These are phyloP conservation scores for Lithobates pipiens DNA, from an alignment of 2,797 vertebrate genomes.

Conservation along the genomic window DNA sequence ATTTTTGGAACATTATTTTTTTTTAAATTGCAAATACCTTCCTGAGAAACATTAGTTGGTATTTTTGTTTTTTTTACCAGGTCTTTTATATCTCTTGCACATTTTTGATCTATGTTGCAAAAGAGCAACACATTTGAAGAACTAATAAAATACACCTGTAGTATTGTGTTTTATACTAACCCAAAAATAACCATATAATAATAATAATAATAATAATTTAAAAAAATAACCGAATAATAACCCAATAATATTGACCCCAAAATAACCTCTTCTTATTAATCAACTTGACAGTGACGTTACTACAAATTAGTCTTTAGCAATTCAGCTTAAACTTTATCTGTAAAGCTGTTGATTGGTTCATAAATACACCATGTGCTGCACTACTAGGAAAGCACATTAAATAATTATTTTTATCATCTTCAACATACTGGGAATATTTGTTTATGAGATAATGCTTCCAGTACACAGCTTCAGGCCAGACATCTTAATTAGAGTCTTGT, in stretches of 20 bases:
- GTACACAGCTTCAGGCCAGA: constrained; percentile 60
- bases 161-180: background rate
- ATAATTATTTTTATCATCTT: constrained; percentile 53
- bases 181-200: constrained; percentile 4
- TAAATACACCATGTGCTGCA: constrained; percentile 39
- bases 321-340: constrained; percentile 48
- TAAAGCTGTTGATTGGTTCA: constrained; percentile 16
- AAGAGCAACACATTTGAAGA: background rate
- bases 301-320: constrained; percentile 33
- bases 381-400: constrained; percentile 48
- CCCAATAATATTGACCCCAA: constrained; percentile 16
- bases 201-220: too few species aligned
- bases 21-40: background rate
- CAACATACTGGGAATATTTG: constrained; percentile 61
- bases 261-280: constrained; percentile 29
- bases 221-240: too few species aligned
- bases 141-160: background rate
- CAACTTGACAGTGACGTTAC: constrained; percentile 5
- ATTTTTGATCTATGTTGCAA: background rate
- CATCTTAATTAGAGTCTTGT: constrained; percentile 61
- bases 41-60: background rate
- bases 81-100: background rate
- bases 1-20: background rate
- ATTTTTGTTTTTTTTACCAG: background rate
- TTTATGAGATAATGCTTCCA: constrained; percentile 61